A percentile compares a stretch with the other conserved stretches of the same genome.
These are phyloP conservation scores for Smithornis capensis DNA, from an alignment of 2,113 vertebrate genomes.

Conservation along the genomic window DNA sequence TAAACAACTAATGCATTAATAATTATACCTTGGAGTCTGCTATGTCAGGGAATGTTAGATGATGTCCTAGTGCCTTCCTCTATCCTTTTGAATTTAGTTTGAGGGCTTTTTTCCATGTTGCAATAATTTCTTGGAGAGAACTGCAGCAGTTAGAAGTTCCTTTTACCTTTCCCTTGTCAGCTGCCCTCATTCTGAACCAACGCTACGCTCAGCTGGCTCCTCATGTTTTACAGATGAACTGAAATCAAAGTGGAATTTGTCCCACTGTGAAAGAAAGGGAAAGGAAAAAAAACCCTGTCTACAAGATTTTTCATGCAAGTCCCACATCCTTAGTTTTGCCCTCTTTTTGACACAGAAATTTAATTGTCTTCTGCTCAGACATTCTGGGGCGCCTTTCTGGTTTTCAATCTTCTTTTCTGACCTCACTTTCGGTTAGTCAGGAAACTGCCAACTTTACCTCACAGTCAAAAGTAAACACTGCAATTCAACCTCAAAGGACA, in stretches of 20 bases:
- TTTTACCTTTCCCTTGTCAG: constrained; percentile 40
- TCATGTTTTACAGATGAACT: constrained; percentile 58
- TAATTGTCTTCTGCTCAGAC: constrained; percentile 9
- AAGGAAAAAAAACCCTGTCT: neutral
- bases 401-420: constrained; percentile 19
- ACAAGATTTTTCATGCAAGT: constrained; percentile 37
- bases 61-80: neutral
- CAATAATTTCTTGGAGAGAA: constrained; percentile 5
- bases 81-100: neutral
- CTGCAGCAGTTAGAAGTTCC: neutral
- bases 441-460: neutral
- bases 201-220: neutral
- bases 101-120: neutral
- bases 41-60: neutral
- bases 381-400: neutral
- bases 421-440: neutral
- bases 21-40: neutral
- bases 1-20: neutral
- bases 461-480: neutral
- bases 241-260: constrained; percentile 50
- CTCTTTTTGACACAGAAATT: constrained; percentile 7
- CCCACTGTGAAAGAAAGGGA: constrained; percentile 45
- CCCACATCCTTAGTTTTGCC: constrained; percentile 11
- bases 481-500: neutral
- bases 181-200: constrained; percentile 42